Percentiles rank a stretch among this genome's conserved stretches.
Conservation (phyloP, 2,797 vertebrate species). For the Helostoma temminkii region DNA sequence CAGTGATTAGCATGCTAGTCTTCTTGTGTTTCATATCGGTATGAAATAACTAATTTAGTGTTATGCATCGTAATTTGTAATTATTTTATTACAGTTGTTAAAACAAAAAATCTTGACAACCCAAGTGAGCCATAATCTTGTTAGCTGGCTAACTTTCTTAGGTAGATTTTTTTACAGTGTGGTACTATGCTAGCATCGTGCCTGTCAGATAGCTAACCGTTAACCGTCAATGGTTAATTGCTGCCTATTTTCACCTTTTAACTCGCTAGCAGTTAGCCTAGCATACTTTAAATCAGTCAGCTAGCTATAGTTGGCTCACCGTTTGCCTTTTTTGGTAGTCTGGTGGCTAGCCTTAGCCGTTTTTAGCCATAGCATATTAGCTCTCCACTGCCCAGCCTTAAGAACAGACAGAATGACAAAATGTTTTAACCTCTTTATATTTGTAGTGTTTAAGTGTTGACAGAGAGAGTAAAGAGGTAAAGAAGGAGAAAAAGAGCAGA, state of each 20-base stretch:
- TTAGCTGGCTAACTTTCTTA: constrained; percentile 48
- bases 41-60: not conserved
- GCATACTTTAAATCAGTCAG: constrained; percentile 38
- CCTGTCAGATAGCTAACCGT: constrained; percentile 63
- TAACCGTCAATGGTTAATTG: constrained; percentile 38
- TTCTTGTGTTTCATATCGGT: constrained; percentile 19
- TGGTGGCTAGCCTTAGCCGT: constrained; percentile 65
- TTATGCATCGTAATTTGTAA: constrained; percentile 1
- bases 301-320: constrained; percentile 46
- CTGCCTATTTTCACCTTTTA: constrained; percentile 33
- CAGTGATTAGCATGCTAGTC: constrained; percentile 26
- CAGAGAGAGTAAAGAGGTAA: not conserved
- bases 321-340: constrained; percentile 66
- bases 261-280: constrained; percentile 54
- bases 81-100: not conserved
- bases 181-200: constrained; percentile 57
- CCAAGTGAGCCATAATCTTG: constrained; percentile 34
- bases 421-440: constrained; percentile 10
- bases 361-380: constrained; percentile 70
- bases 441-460: constrained; percentile 16
- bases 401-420: constrained; percentile 42
- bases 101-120: not conserved
- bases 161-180: constrained; percentile 32
- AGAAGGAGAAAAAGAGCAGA: not conserved
- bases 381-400: constrained; percentile 74